Conservation (phyloP, 2,113 vertebrate genomes). For the Xiphophorus couchianus region DNA sequence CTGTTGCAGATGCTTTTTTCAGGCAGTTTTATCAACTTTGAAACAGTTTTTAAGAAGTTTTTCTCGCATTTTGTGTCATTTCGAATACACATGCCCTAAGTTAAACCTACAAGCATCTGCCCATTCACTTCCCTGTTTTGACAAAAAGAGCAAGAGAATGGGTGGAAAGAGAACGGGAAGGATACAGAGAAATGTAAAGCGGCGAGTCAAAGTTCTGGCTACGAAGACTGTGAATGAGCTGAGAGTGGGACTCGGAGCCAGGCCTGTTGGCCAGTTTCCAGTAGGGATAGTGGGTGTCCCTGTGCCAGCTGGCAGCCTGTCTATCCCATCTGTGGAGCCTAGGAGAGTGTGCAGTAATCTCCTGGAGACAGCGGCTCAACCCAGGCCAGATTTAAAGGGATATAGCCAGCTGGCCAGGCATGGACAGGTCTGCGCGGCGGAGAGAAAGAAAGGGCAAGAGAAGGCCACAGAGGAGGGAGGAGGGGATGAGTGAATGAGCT, state of each 20-base stretch:
- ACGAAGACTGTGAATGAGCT: conserved; percentile 67
- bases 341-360: conserved; percentile 82
- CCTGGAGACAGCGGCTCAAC: conserved; percentile 70
- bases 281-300: conserved; percentile 77
- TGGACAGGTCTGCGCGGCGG: conserved; percentile 67
- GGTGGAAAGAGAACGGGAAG: neutral
- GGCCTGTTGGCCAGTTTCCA: conserved; percentile 76
- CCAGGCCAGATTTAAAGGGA: conserved; percentile 80
- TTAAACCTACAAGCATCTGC: neutral
- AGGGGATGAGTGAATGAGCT: conserved; percentile 55
- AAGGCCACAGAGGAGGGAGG: conserved; percentile 54
- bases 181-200: conserved; percentile 21
- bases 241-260: conserved; percentile 60
- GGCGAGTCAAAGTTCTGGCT: conserved; percentile 39
- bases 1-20: neutral
- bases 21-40: neutral
- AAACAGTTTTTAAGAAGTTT: neutral
- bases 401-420: conserved; percentile 76
- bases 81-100: neutral
- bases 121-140: neutral
- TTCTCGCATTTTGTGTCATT: neutral
- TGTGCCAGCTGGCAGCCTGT: conserved; percentile 83
- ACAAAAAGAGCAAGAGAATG: conserved; percentile 2
- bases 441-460: conserved; percentile 69
- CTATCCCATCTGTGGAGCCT: conserved; percentile 83